Base-by-base conservation (phyloP, 2,113 vertebrate genomes). In the Vulpes vulpes region DNA sequence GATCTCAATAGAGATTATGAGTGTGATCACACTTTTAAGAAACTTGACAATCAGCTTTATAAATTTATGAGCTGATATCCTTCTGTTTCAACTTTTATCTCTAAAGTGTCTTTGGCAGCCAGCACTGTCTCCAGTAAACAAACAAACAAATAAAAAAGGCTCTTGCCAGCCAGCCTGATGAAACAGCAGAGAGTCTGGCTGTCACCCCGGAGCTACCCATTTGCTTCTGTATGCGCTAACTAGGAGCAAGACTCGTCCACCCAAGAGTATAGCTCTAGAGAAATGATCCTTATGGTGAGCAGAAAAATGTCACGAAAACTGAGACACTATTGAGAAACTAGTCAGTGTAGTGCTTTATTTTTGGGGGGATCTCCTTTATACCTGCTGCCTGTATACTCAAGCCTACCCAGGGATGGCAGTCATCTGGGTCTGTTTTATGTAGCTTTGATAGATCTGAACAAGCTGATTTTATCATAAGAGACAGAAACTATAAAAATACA, bases 401-500 rank as follows among this genome's bases (percentile, higher is more conserved):
- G 51, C 60, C 30, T 5, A 0, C 62, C 43, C 35, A 57, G 12
- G 35, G 11, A 35, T 79, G 74, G 11, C 16, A 57, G 38, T 23
- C n/a, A 71, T 65, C 11, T 17, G 11, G 9, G 9, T 62, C n/a
- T 60, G 8, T 4, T 96, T 94, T 76, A 35, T 73, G 51, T 32
- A 92, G 60, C 30, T 86, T 85, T 55, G 49, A 95, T 32, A 95
- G 57, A 83, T 25, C 0, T 1, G 20, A 97, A 95, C 30, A 84
- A 53, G 4, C 12, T 88, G 57, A 5, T 82, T 95, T 96, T 87
- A 84, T 49, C 57, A 35, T 69, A 89, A 93, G 2, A 93, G 43
- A 94, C 51, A 84, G 85, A 86, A 97, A 35, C 22, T 32, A 51
- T 81, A 4, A 20, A 93, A 89, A 82, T 83, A 78, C 1, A 79